Conservation (phyloP, 2,113 vertebrate genomes). For the Sphyrna mokarran region DNA sequence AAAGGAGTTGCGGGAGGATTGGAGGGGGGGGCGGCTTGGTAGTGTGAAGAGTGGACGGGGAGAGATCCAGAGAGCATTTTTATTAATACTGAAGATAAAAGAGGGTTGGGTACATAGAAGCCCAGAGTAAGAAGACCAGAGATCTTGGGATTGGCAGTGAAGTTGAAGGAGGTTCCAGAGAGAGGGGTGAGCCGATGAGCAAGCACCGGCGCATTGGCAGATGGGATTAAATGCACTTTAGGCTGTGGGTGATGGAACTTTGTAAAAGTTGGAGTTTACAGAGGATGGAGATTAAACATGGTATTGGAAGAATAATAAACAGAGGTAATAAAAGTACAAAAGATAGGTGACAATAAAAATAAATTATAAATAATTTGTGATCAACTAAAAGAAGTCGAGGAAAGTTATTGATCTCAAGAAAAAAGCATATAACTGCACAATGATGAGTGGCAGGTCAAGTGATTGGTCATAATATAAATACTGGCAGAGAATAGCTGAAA, state of each 20-base stretch:
- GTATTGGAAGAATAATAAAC: not conserved
- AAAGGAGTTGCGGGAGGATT: not conserved
- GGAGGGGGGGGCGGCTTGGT: too few species aligned
- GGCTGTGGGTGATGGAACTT: not conserved
- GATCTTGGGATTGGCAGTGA: not conserved
- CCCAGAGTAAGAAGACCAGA: not conserved
- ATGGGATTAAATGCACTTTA: too few species aligned
- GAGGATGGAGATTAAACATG: not conserved
- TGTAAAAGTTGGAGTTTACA: not conserved
- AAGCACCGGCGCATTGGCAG: too few species aligned
- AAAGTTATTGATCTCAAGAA: too few species aligned
- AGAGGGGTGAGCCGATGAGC: not conserved
- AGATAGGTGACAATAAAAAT: not conserved
- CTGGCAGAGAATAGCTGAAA: too few species aligned
- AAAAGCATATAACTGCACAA: too few species aligned
- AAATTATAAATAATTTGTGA: too few species aligned
- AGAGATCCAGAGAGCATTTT: not conserved
- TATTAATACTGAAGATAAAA: not conserved
- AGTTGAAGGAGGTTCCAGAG: not conserved
- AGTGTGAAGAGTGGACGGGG: too few species aligned
- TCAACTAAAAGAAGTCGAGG: too few species aligned
- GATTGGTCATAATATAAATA: too few species aligned
- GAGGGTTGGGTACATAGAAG: not conserved
- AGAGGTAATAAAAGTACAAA: not conserved
- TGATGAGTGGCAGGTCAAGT: too few species aligned